Percentiles rank a stretch among this genome's conserved stretches.
Evolutionary conservation across 2,113 vertebrate species (phyloP).

Genomic region (Pimephales promelas): DNA sequence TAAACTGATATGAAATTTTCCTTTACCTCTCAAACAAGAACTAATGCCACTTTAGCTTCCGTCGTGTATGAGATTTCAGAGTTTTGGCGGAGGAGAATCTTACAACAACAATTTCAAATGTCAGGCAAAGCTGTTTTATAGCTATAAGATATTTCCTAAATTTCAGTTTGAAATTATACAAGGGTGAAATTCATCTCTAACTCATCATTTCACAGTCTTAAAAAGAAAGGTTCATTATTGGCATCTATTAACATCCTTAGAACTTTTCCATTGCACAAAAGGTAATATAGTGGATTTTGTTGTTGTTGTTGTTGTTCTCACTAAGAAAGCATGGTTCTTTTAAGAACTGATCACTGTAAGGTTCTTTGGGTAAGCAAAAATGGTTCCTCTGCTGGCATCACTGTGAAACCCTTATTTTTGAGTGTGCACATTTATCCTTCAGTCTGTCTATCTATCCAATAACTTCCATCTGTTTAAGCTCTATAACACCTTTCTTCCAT

Average conservation of each 20-base stretch:
- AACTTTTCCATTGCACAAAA: too few relatives aligned
- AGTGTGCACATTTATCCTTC: too few relatives aligned
- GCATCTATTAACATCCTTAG: too few relatives aligned
- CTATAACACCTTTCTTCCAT: constrained; percentile 58
- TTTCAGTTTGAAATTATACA: not conserved
- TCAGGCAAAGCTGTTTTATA: not conserved
- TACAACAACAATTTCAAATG: not conserved
- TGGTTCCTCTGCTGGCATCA: too few relatives aligned
- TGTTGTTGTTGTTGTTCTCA: too few relatives aligned
- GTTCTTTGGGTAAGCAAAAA: too few relatives aligned
- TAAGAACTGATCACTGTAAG: too few relatives aligned
- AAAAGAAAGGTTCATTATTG: too few relatives aligned
- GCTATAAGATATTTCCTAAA: not conserved
- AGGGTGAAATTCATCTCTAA: not conserved
- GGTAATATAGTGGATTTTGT: too few relatives aligned
- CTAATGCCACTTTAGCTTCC: not conserved
- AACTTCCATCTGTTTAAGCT: constrained; percentile 20
- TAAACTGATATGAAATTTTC: not conserved
- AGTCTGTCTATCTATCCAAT: not conserved
- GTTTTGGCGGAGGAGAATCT: not conserved
- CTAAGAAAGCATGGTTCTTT: too few relatives aligned
- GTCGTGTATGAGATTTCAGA: not conserved
- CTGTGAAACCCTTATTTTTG: too few relatives aligned
- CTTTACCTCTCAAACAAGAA: not conserved
- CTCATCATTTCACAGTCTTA: too few relatives aligned